phyloP scores from a whole-genome alignment of 2,888 invertebrate species.

The Cylindroiulus punctatus region DNA sequence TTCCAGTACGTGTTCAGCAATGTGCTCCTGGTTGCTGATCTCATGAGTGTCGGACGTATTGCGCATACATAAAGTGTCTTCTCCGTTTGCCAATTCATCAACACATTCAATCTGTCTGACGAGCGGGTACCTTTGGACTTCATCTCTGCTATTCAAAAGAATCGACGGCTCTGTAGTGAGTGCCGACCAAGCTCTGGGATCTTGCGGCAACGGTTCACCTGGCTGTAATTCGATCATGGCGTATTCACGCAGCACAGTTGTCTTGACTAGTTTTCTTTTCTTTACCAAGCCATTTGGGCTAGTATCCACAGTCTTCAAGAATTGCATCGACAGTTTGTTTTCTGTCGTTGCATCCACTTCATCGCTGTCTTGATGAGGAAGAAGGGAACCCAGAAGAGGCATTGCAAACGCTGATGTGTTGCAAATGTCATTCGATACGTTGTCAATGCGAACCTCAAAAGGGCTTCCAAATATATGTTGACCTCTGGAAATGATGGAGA shows the following conservation, averaged over 20 bases:
- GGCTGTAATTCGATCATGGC: constrained; percentile 50
- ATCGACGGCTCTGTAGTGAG: neutral
- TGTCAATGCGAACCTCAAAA: constrained; percentile 60
- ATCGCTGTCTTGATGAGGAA: constrained; percentile 36
- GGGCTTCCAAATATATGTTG: constrained; percentile 61
- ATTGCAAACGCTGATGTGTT: neutral
- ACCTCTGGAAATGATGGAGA: constrained; percentile 61
- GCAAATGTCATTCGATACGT: neutral
- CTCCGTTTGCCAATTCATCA: neutral
- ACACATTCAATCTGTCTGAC: neutral
- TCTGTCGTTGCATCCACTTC: neutral
- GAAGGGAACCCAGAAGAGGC: neutral
- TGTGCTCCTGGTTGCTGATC: neutral
- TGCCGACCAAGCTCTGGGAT: constrained; percentile 56
- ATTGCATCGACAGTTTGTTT: neutral
- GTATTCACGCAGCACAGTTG: constrained; percentile 52
- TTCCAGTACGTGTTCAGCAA: neutral
- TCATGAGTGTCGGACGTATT: neutral
- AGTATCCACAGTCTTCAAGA: neutral
- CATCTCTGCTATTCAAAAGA: neutral
- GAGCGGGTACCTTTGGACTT: neutral
- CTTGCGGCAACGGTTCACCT: constrained; percentile 56
- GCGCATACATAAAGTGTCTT: neutral
- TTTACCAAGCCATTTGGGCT: constrained; percentile 37
- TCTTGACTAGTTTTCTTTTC: constrained; percentile 48